These are phyloP conservation scores for Drosophila longiperda DNA, from an alignment of 2,888 invertebrate genomes.

Conservation along the genomic window DNA sequence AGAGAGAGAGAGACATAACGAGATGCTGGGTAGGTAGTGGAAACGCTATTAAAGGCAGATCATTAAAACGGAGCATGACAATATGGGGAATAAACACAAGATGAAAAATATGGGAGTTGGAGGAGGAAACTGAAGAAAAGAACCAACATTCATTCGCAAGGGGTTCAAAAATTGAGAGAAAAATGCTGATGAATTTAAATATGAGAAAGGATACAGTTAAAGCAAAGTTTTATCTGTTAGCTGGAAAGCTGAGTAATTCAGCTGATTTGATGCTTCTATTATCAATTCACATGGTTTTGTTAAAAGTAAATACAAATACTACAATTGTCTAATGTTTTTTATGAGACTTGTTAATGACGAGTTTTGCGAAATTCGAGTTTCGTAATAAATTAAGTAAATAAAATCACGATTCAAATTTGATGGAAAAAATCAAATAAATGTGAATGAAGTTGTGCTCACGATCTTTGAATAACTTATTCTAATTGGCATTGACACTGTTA, in stretches of 20 bases:
- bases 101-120: neutral
- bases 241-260: neutral
- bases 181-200: constrained; percentile 1
- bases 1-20: neutral
- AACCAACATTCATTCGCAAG: neutral
- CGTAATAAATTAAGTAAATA: neutral
- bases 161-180: constrained; percentile 8
- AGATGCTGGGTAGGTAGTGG: neutral
- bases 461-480: neutral
- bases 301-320: neutral
- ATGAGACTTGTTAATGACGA: neutral
- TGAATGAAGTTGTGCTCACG: neutral
- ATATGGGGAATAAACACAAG: neutral
- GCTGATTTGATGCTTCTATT: neutral
- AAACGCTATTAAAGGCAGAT: constrained; percentile 7
- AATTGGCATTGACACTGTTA: constrained; percentile 24
- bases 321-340: neutral
- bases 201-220: neutral
- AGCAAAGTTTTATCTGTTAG: neutral
- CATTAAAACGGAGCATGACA: constrained; percentile 6
- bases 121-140: neutral
- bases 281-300: neutral
- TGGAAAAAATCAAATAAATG: neutral
- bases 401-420: neutral
- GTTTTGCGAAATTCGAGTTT: neutral